Base-by-base conservation (phyloP, 2,797 vertebrate species). In the Schizopygopsis pylzovi region DNA sequence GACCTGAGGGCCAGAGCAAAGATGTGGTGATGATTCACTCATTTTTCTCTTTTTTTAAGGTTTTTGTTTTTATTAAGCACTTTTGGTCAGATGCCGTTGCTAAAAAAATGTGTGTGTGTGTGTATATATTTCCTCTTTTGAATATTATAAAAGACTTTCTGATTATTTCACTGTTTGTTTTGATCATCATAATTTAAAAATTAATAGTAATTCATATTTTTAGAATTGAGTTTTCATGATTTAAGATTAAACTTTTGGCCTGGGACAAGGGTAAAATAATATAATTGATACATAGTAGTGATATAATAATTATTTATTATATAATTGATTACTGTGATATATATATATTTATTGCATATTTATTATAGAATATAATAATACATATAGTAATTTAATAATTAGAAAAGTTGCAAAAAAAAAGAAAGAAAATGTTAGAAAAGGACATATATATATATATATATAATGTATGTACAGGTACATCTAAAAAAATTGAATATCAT, bases 21-120 rank as follows among this genome's bases (percentile, higher is more conserved):
- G 96, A 97, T 79, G 91, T 93, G 85, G 97, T 97, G 81, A 94
- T 67, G 20, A 68, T 70, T 45, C 28, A 61, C 16, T 8, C 6
- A 6, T 76, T 37, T 1, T 78, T 59, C 56, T 59, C 20, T 59
- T n/a, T 41, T 78, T 78, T n/a, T 20, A 13, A 15, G 37, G 37
- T 16, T 16, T 16, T 2, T 16, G 16, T 15, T 16, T 16, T 16
- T 16, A 16, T 49, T 37, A 22, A 52, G 20, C 12, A n/a, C 4
- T n/a, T 78, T 41, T 59, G 6, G 37, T 78, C 12, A 15, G 52
- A 4, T 77, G 20, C 12, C 59, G 52, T 78, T 41, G 18, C 16
- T 16, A 45, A n/a, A 41, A 77, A 39, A 33, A 28, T 28, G 28
- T 71, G 1, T 43, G 37, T 37, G 4, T 39, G 1, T 39, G 5